Evolutionary conservation across 2,113 vertebrate genomes (phyloP).

Genomic region (Paracanthobrama guichenoti): DNA sequence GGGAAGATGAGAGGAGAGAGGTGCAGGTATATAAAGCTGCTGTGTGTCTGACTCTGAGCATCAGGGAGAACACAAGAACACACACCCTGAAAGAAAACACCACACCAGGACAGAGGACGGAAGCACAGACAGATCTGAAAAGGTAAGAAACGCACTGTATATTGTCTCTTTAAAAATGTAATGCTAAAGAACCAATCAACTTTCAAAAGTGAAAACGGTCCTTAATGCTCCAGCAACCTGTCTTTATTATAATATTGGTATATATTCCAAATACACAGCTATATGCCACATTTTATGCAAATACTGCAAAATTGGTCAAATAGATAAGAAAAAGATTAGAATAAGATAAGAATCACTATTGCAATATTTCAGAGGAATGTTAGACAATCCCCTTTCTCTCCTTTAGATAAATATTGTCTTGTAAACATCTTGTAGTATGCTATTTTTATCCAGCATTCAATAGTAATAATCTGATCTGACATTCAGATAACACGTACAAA

Average conservation of each 20-base stretch:
- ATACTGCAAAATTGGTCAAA: too few relatives aligned
- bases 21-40: slow-evolving; percentile 38
- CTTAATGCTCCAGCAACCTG: too few relatives aligned
- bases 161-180: not conserved
- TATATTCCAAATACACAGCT: too few relatives aligned
- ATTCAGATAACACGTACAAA: too few relatives aligned
- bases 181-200: not conserved
- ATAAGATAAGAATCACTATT: not conserved
- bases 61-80: not conserved
- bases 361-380: not conserved
- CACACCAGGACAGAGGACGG: not conserved
- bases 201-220: not conserved
- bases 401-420: too few relatives aligned
- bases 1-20: slow-evolving; percentile 6
- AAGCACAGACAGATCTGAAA: not conserved
- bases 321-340: not conserved
- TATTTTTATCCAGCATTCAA: too few relatives aligned
- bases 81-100: not conserved
- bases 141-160: slow-evolving; percentile 16
- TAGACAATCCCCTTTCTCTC: not conserved
- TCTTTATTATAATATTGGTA: too few relatives aligned
- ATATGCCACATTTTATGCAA: too few relatives aligned
- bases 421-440: too few relatives aligned
- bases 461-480: too few relatives aligned
- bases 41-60: not conserved